Evolutionary conservation across 1,140 invertebrate species (phyloP).

Genomic region (Oppia nitens): DNA sequence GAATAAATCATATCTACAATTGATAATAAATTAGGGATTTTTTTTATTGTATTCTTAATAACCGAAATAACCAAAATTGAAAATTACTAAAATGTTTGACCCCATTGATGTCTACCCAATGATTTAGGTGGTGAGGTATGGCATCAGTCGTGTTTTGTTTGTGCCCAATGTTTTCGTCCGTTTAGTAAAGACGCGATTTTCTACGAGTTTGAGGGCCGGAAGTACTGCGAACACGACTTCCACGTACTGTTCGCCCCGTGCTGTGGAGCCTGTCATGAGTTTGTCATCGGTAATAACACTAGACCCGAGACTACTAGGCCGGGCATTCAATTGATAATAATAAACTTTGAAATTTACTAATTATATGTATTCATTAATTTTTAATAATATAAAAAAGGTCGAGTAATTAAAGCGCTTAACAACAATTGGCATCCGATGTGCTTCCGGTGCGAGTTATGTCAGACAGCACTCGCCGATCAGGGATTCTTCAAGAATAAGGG

Average conservation of each 20-base stretch:
- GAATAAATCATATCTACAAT: too few relatives aligned
- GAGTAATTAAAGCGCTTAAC: slow-evolving; percentile 99
- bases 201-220: slow-evolving; percentile 76
- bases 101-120: too few relatives aligned
- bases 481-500: slow-evolving; percentile 82
- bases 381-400: slow-evolving; percentile 22
- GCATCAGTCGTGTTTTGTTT: slow-evolving; percentile 99
- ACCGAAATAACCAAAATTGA: too few relatives aligned
- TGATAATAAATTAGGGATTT: too few relatives aligned
- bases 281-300: slow-evolving; percentile 28
- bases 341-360: neutral
- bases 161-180: slow-evolving; percentile 19
- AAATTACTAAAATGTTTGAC: too few relatives aligned
- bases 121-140: slow-evolving; percentile 70
- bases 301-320: neutral
- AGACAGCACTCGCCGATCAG: slow-evolving; percentile 74
- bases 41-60: too few relatives aligned
- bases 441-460: slow-evolving; percentile 88
- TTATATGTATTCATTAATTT: neutral
- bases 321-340: neutral
- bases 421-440: slow-evolving; percentile 95
- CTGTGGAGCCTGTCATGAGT: slow-evolving; percentile 90
- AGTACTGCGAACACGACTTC: slow-evolving; percentile 99
- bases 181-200: slow-evolving; percentile 14
- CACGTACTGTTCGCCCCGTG: slow-evolving; percentile 96